Conservation (phyloP, 2,113 vertebrate species). For the Paramormyrops kingsleyae region DNA sequence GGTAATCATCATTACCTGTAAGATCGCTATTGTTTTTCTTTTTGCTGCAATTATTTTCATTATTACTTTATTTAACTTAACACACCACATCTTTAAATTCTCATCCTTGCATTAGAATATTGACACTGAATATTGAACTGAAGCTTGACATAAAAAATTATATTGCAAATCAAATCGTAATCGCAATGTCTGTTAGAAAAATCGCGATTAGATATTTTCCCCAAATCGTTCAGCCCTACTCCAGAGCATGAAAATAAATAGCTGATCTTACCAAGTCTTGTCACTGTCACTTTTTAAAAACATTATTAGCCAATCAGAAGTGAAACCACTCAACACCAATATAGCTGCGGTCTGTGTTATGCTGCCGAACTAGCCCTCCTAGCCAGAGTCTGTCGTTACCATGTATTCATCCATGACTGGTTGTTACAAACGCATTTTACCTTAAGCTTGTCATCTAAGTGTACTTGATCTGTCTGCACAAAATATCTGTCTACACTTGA, state of each 20-base stretch:
- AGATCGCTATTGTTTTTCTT: no score
- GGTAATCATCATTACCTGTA: no score
- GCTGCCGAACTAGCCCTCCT: background rate
- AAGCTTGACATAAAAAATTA: no score
- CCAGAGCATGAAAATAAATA: background rate
- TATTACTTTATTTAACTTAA: no score
- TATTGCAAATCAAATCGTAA: no score
- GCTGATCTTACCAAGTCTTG: background rate
- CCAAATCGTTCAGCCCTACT: no score
- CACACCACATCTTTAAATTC: no score
- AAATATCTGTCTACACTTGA: background rate
- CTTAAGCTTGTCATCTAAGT: background rate
- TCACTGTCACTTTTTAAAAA: background rate
- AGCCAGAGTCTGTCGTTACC: background rate
- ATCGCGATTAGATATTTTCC: no score
- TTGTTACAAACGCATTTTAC: background rate
- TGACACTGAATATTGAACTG: no score
- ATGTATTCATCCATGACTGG: background rate
- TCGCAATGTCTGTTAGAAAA: no score
- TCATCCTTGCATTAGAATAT: no score
- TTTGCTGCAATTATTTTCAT: no score
- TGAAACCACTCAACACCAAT: background rate
- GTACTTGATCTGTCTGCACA: background rate
- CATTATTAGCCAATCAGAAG: background rate
- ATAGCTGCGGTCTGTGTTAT: background rate